Base-by-base conservation (phyloP, 2,888 invertebrate species). In the Euproctis similis region DNA sequence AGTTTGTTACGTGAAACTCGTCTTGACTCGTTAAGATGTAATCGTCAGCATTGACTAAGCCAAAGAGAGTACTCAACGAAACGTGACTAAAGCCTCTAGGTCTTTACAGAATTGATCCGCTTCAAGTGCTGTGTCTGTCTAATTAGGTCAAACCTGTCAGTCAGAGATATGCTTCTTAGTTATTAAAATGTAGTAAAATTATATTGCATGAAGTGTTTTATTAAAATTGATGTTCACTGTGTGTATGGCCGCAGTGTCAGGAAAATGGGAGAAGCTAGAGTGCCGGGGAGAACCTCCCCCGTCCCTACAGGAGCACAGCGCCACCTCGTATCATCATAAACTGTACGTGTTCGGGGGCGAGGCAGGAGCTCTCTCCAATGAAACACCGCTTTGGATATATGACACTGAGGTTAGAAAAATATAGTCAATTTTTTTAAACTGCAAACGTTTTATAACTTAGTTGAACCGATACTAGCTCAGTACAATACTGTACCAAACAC, bases 311-410 rank as follows among this genome's bases (percentile, higher is more conserved):
- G 95, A 95, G 65, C 95, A 95, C 82, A 90, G 63, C 30, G 90
- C 93, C 28, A 91, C 94, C n/a, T 88, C 91, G 16, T 90, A 92
- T 77, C 89, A 87, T 59, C 88, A 89, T 53, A 85, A 87, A 44
- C 87, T 95, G 37, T 93, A 93, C 70, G 90, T 95, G 45, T 95
- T 95, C 76, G 96, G 95, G 0, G 96, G 95, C 0, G 94, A 94
- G 67, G 89, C 95, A 8, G 91, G 92, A 31, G 90, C 93, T 67
- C 89, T 91, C 13, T 89, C 89, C 47, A 89, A 89, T 19, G 94
- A 94, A 66, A 93, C 93, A 0, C 94, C 95, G 13, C 87, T 95
- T 18, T 96, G 95, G 95, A 88, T 92, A 39, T 92, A 92, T 59
- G 90, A 92, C 51, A 88, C 93, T 21, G 87, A 89, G 87, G 92